A percentile compares a stretch with the other conserved stretches of the same genome.
These are phyloP conservation scores for Apostichopus parvimensis DNA, from an alignment of 35 echinoderm and acorn worm species.

Conservation along the genomic window DNA sequence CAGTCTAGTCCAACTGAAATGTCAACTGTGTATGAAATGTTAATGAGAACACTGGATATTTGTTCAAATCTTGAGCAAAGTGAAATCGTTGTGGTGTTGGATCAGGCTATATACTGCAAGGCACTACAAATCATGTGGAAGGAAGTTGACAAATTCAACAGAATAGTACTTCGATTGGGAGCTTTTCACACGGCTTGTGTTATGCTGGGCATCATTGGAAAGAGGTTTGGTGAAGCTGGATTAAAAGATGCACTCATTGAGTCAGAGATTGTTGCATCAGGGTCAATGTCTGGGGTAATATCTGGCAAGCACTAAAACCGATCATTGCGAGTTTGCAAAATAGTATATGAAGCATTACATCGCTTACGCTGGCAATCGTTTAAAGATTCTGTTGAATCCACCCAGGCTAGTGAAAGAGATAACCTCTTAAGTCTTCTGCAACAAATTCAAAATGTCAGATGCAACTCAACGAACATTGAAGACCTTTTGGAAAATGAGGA, in stretches of 20 bases:
- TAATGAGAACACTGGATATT: too few relatives aligned
- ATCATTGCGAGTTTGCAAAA: not conserved
- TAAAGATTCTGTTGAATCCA: not conserved
- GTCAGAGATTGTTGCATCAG: not conserved
- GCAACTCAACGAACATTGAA: not conserved
- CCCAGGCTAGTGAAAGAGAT: not conserved
- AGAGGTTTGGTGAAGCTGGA: slow-evolving; percentile 43
- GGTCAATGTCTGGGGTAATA: slow-evolving; percentile 8
- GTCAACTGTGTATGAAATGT: too few relatives aligned
- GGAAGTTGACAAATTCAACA: not conserved
- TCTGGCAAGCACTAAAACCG: slow-evolving; percentile 32
- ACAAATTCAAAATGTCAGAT: not conserved
- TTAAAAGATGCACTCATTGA: slow-evolving; percentile 44
- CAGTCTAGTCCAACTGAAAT: too few relatives aligned
- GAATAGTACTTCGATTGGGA: slow-evolving; percentile 36
- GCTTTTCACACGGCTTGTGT: slow-evolving; percentile 46
- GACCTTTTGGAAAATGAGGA: not conserved
- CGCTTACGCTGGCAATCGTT: slow-evolving; percentile 15
- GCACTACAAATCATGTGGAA: too few relatives aligned
- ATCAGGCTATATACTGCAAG: too few relatives aligned
- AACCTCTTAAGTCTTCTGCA: not conserved
- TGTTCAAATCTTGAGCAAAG: too few relatives aligned
- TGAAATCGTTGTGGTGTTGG: too few relatives aligned
- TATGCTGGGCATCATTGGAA: slow-evolving; percentile 33
- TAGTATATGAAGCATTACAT: slow-evolving; percentile 7